Evolutionary conservation across 1,140 invertebrate genomes (phyloP).

Genomic region (Conus ventricosus): DNA sequence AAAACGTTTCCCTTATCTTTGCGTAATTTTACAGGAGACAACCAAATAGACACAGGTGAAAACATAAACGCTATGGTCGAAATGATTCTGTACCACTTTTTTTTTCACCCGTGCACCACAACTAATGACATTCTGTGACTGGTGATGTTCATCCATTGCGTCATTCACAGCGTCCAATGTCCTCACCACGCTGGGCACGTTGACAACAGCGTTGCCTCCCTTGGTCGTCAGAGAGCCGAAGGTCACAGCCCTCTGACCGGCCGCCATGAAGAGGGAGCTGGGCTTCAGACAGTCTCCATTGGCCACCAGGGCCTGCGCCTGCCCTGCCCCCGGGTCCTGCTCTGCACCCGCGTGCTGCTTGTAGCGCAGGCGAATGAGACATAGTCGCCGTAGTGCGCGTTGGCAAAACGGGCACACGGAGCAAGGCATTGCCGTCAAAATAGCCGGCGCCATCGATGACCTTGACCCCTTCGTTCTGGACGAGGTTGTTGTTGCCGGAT

Average conservation of each 20-base stretch:
- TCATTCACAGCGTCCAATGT: not conserved
- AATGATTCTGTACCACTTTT: too few species aligned
- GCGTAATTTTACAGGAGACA: too few species aligned
- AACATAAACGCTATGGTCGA: too few species aligned
- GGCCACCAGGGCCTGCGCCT: conserved; percentile 52
- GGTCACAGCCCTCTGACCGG: conserved; percentile 69
- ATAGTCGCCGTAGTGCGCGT: conserved; percentile 53
- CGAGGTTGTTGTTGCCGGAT: conserved; percentile 49
- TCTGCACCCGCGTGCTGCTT: conserved; percentile 38
- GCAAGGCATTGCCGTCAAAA: conserved; percentile 55
- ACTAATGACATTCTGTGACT: too few species aligned
- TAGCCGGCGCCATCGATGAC: conserved; percentile 51
- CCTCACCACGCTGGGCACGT: conserved; percentile 43
- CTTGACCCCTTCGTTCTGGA: conserved; percentile 54
- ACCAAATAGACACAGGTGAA: too few species aligned
- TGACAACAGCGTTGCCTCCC: conserved; percentile 41
- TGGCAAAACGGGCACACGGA: conserved; percentile 60
- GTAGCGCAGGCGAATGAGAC: conserved; percentile 48
- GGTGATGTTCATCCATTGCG: too few species aligned
- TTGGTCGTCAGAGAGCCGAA: conserved; percentile 52
- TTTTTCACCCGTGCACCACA: too few species aligned
- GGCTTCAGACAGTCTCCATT: conserved; percentile 61
- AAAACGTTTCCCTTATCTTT: too few species aligned
- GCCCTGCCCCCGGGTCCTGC: not conserved
- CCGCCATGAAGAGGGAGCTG: conserved; percentile 52